Base-by-base conservation (phyloP, 2,888 invertebrate genomes). In the Craniophora ligustri region DNA sequence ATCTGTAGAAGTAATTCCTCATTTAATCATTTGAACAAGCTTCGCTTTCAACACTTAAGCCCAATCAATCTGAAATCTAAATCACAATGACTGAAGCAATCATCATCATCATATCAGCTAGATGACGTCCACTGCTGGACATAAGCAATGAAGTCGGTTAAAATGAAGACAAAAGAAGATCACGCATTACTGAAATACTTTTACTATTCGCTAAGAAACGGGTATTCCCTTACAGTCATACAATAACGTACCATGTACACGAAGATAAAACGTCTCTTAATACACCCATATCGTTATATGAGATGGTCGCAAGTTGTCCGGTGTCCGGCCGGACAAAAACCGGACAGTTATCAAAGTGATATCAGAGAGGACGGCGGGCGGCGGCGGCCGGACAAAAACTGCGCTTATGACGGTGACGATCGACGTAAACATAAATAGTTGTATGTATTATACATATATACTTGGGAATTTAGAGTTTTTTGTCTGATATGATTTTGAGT, bases 301-400 rank as follows among this genome's bases (percentile, higher is more conserved):
- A 38, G 62, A 50, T 31, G 31, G 47, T 42, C 46, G 55, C 60
- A 69, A 72, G 35, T 56, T 67, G 63, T 71, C 48, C 61, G 48
- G 64, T 13, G 44, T 32, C 34, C 34, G 16, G 14, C 36, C 46
- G 54, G 62, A 53, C 70, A 77, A 79, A 79, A 79, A 76, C 58
- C 54, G 38, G 66, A 62, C 59, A 72, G 72, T 70, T 76, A 79
- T 79, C 77, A 77, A 80, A 79, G 59, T 79, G 69, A 68, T 78
- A 76, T 80, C 67, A 76, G 67, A 48, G 53, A 53, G 68, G 71
- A 75, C 72, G 75, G 61, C 64, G 41, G 54, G 30, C 42, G 51
- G 61, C 32, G 51, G 56, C 42, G 50, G 39, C 18, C 36, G 34
- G 32, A 30, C 46, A 62, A 60, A 67, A 67, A 61, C 50, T 46